Base-by-base conservation (phyloP, 1,140 invertebrate species). In the Habropoda laboriosa region DNA sequence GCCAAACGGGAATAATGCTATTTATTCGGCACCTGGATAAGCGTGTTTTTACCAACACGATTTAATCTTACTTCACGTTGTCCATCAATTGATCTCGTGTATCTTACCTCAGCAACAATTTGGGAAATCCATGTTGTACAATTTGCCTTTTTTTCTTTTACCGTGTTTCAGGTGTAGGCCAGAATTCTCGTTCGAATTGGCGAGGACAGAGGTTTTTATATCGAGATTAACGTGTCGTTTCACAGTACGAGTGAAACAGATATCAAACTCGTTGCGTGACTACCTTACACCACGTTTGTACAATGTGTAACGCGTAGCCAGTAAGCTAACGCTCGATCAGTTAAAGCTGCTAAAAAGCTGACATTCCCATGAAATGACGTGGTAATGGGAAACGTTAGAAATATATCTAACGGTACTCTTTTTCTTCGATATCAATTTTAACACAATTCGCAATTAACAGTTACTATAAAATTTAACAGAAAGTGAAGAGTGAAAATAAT, bases 251-350 rank as follows among this genome's bases (percentile, higher is more conserved):
- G 32, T 60, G 24, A 72, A 16, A 32, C 21, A 47, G 51, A 71
- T 60, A 45, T 55, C 67, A 21, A 40, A n/a, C 30, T 10, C 40
- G 21, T 72, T 47, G 70, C 70, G 70, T 60, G 70, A 42, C 38
- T 16, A 35, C 55, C 40, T 72, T 72, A 67, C 30, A 18, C 18
- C 64, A 35, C 18, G 47, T 53, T 32, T 47, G n/a, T 27, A 53
- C 49, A 53, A 68, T 18, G 27, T 58, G 70, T 45, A 40, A 72
- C 70, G 38, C 27, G 53, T 42, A 32, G 24, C 45, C 24, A 58
- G 30, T 32, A 40, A 21, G 40, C 27, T 24, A 45, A 32, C 18
- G 38, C 68, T 30, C 35, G 38, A 57, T 57, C 68, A 57, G 27
- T 10, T 71, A 40, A n/a, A 27, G 45, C 21, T 7, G 42, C 12